Evolutionary conservation across 1,140 invertebrate species (phyloP), one percentile per base, ranked within the genome.

Genomic region (Macrosteles quadrilineatus): DNA sequence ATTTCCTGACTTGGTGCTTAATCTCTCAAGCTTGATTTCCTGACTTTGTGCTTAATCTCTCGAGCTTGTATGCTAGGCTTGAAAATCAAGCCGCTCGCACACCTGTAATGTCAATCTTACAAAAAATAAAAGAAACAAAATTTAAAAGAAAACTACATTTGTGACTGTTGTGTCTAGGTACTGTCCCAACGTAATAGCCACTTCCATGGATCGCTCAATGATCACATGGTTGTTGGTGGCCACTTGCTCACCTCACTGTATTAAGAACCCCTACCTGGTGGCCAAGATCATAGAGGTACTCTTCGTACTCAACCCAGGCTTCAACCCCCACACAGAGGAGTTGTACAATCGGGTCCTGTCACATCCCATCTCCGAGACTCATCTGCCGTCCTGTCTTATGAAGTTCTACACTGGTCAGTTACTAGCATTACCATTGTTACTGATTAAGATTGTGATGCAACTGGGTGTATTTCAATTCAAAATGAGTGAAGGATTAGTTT

Each of bases 321-420:
- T 96, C 50, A 90, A 93, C 75, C 85, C 90, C 12, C 85, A 88
- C 63, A 87, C 85, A 11, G 84, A 86, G 62, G 79, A 79, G 14
- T 78, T 91, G 2, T 85, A 89, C 70, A 80, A 84, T 30, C 83
- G 86, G 74, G 85, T 97, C 30, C 89, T 98, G 88, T 87, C 90
- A 47, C 94, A 98, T 81, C 90, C 90, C 40, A 86, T 98, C 73
- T 93, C 95, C 1, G 88, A 92, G 73, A 88, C 88, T 12, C 83
- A 88, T 69, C 81, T 99, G 40, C 92, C 95, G 0, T 91, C 94
- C 64, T 89, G 92, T 19, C 84, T 99, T 0, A 98, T 98, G 94
- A 96, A 96, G 81, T 99, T 99, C 82, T 99, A 99, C 81, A 96
- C 96, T 72, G 86, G 83, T n/a, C n/a, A n/a, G n/a, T n/a, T n/a